Conservation (phyloP, 2,113 vertebrate genomes). For the Mormyrus iriodes region DNA sequence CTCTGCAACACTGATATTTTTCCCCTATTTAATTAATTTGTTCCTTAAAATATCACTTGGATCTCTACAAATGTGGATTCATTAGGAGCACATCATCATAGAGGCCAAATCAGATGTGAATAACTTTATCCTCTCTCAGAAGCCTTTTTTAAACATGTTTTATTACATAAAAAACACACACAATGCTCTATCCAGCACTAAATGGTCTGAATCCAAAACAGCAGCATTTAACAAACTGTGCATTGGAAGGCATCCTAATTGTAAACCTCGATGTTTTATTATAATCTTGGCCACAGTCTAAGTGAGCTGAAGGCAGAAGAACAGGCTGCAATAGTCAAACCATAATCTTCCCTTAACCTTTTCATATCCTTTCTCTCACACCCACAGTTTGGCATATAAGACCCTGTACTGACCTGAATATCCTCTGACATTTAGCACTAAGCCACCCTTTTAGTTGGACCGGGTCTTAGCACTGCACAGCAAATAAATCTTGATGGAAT, state of each 20-base stretch:
- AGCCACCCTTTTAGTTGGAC: constrained; percentile 56
- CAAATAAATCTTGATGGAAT: constrained; percentile 58
- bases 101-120: constrained; percentile 11
- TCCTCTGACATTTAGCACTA: constrained; percentile 62
- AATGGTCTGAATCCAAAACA: not conserved
- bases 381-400: constrained; percentile 38
- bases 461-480: constrained; percentile 56
- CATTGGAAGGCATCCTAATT: not conserved
- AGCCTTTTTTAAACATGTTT: not conserved
- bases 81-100: not conserved
- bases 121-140: not conserved
- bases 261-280: not conserved
- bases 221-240: not conserved
- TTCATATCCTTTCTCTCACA: constrained; percentile 29
- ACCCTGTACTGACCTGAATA: constrained; percentile 36
- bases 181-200: not conserved
- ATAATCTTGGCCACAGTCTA: not conserved
- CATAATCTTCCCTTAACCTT: constrained; percentile 31
- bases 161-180: not conserved
- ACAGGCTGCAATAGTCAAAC: not conserved
- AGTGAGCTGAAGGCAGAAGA: not conserved
- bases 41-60: constrained; percentile 1
- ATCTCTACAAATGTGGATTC: not conserved
- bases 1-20: constrained; percentile 19
- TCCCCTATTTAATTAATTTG: not conserved